These are phyloP conservation scores for Anoplophora glabripennis DNA, from an alignment of 1,140 invertebrate genomes.

Conservation along the genomic window DNA sequence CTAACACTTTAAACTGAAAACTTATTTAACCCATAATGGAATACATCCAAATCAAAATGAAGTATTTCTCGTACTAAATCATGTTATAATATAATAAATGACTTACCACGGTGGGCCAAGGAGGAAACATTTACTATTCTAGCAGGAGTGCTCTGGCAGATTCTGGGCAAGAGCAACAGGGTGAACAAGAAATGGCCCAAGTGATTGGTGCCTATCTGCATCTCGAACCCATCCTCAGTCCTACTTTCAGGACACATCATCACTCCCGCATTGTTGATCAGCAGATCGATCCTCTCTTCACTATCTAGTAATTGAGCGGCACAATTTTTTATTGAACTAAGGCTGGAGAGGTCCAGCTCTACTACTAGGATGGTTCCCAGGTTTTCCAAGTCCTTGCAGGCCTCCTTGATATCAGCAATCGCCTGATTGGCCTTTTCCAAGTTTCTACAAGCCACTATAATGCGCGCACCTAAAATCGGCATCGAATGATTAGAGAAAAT, in stretches of 20 bases:
- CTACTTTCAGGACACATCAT: slow-evolving; percentile 65
- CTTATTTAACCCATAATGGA: not conserved
- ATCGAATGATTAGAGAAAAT: too few species aligned
- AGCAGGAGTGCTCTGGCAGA: slow-evolving; percentile 52
- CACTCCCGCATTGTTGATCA: slow-evolving; percentile 83
- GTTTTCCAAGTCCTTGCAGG: slow-evolving; percentile 49
- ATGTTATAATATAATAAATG: not conserved
- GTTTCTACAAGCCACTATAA: slow-evolving; percentile 51
- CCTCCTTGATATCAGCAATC: slow-evolving; percentile 49
- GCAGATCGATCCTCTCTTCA: slow-evolving; percentile 63
- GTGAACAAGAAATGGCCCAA: slow-evolving; percentile 84
- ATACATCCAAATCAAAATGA: not conserved
- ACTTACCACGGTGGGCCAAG: slow-evolving; percentile 53
- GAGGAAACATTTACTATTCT: slow-evolving; percentile 65
- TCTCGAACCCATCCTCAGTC: slow-evolving; percentile 77
- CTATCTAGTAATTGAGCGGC: slow-evolving; percentile 59
- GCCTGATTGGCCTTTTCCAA: slow-evolving; percentile 45
- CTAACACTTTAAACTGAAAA: not conserved
- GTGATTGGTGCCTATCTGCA: slow-evolving; percentile 74
- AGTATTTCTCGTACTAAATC: not conserved
- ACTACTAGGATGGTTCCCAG: slow-evolving; percentile 57
- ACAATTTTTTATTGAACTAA: slow-evolving; percentile 70
- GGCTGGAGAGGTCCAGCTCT: slow-evolving; percentile 67
- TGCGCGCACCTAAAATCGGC: slow-evolving; percentile 43
- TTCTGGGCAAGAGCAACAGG: slow-evolving; percentile 65